These are phyloP conservation scores for Phania funesta DNA, from an alignment of 2,888 invertebrate genomes.

Conservation along the genomic window DNA sequence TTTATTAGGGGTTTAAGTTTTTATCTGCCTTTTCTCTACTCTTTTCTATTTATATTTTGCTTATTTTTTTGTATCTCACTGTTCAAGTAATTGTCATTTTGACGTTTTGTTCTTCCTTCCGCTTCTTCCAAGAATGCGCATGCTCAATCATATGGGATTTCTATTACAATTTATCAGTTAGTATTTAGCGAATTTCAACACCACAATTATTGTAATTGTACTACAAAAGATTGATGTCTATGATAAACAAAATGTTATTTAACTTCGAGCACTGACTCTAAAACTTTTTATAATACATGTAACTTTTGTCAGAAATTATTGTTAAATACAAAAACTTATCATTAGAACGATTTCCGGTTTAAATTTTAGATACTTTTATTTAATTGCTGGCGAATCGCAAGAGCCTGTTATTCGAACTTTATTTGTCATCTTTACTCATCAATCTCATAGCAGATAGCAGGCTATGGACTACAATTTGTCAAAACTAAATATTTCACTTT, in stretches of 20 bases:
- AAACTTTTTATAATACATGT: neutral
- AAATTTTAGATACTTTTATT: too few species aligned
- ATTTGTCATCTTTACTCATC: too few species aligned
- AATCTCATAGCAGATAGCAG: too few species aligned
- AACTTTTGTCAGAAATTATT: too few species aligned
- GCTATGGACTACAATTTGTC: too few species aligned
- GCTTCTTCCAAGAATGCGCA: neutral
- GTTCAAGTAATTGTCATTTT: constrained; percentile 31
- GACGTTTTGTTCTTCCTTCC: too few species aligned
- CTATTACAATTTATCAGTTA: constrained; percentile 12
- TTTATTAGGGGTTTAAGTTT: constrained; percentile 55
- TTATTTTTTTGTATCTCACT: neutral
- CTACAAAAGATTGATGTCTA: neutral
- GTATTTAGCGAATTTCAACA: neutral
- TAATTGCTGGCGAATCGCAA: too few species aligned
- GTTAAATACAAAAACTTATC: too few species aligned
- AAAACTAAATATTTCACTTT: too few species aligned
- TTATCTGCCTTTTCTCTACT: constrained; percentile 13
- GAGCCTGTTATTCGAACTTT: too few species aligned
- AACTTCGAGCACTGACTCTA: neutral
- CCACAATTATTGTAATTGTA: neutral
- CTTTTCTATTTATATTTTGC: constrained; percentile 44
- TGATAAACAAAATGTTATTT: neutral
- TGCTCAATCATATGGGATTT: neutral
- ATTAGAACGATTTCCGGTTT: too few species aligned